phyloP scores from a whole-genome alignment of 2,888 invertebrate species.

The Chrysotoxum bicinctum region DNA sequence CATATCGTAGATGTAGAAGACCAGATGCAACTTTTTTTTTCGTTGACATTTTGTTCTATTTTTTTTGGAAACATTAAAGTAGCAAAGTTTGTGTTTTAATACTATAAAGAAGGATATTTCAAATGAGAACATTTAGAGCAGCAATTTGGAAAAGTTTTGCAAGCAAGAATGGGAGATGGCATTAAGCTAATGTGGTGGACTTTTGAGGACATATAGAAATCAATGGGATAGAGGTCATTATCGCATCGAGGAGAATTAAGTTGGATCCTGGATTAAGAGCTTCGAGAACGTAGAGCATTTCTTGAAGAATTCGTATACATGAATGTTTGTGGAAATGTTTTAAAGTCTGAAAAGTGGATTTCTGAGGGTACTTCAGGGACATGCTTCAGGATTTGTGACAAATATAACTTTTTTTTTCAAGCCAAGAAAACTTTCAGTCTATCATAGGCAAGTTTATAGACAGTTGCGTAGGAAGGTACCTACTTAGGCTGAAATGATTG shows the following conservation, averaged over 20 bases:
- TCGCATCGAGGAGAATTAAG: background rate
- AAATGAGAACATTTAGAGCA: slow-evolving; percentile 40
- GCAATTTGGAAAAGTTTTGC: slow-evolving; percentile 37
- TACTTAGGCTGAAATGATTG: no score
- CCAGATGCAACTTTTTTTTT: slow-evolving; percentile 55
- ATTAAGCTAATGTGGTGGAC: background rate
- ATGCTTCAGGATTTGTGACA: no score
- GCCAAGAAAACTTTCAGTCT: no score
- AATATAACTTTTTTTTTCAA: no score
- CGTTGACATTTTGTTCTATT: background rate
- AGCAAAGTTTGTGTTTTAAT: slow-evolving; percentile 20
- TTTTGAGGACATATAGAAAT: background rate
- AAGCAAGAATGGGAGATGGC: background rate
- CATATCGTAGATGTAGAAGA: slow-evolving; percentile 19
- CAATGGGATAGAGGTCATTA: background rate
- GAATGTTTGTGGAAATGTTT: no score
- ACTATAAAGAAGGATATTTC: slow-evolving; percentile 30
- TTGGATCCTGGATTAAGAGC: background rate
- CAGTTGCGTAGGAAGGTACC: no score
- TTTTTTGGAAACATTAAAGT: slow-evolving; percentile 2
- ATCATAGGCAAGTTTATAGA: no score
- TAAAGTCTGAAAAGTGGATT: no score
- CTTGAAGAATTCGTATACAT: background rate
- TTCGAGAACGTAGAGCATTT: background rate
- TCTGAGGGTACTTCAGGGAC: no score